Base-by-base conservation (phyloP, 2,113 vertebrate species). In the Odocoileus virginianus region DNA sequence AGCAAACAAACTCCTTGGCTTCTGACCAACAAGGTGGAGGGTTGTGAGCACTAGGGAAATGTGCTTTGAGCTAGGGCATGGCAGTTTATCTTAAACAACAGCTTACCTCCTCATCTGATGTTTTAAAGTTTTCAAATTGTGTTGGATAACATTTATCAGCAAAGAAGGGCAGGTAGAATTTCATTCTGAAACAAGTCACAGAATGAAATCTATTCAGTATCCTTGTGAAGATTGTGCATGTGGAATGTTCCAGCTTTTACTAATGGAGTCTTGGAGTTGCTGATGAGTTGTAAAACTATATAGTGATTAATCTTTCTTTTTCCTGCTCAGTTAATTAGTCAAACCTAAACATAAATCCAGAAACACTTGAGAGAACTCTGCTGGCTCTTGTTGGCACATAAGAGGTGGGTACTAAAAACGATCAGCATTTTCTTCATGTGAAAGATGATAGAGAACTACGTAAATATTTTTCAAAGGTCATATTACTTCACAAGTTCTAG, bases 291-390 rank as follows among this genome's bases (percentile, higher is more conserved):
- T 79, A 92, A 93, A 96, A 87, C 55, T 74, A 36, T 40, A 25
- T 23, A 57, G 71, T 79, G 89, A 96, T 91, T 91, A 91, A 88
- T 93, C 30, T 71, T 89, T 89, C 82, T 95, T 97, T 54, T 21
- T 52, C 50, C 30, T 93, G n/a, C 40, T 97, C 90, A 45, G 54
- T 94, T 95, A 86, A 91, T 94, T 94, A 64, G 13, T 95, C 61
- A 97, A 94, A 94, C 36, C n/a, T 86, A 83, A 92, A 86, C 67
- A 87, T 92, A 95, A 96, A 78, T 95, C 55, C 50, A 92, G 71
- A 97, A 96, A 88, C 57, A 58, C 91, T 83, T 91, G 64, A 64
- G 30, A 96, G 82, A 86, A 88, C 19, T 64, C 28, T 87, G 36
- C 84, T 91, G 10, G 3, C 16, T 97, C 97, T 94, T 55, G 74